Base-by-base conservation (phyloP, 2,888 invertebrate species). In the Leptinotarsa haldemani region DNA sequence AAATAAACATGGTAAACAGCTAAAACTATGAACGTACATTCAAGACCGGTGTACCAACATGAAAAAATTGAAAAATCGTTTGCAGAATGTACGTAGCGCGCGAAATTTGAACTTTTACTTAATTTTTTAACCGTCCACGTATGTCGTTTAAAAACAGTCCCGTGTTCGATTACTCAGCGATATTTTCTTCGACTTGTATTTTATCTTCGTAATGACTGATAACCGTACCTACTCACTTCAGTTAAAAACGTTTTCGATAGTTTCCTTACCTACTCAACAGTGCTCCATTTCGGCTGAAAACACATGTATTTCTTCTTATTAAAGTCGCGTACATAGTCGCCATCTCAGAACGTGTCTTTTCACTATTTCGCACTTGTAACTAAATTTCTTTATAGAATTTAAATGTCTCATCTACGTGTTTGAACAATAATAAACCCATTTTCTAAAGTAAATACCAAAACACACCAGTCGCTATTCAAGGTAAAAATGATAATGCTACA, bases 401-500 rank as follows among this genome's bases (percentile, higher is more conserved):
- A 13, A 52, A n/a, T 52, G 18, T 20, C n/a, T 18, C 52, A 52
- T 40, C 9, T 40, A 40, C 40, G 50, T 16, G 50, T 50, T n/a
- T 50, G 20, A 20, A 61, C 40, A 40, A 9, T 12, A 61, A 20
- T 15, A 12, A 30, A 61, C 16, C 30, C 40, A 61, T 61, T 40
- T 61, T 61, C 18, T n/a, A 18, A 30, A 61, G 20, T 40, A 40
- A 40, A 30, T 22, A 18, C 15, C 13, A 56, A 61, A 61, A n/a
- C 40, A 40, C 25, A 61, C n/a, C 16, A 12, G 40, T 61, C 25
- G 15, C 13, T 2, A 61, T 61, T 61, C 61, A 61, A 61, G 40
- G 61, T 61, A n/a, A 61, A 30, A 25, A 30, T 61, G 61, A 61
- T 61, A 61, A 61, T 61, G 61, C n/a, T 40, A 61, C 61, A 40